Conservation (phyloP, 2,797 vertebrate genomes). For the Pseudopleuronectes americanus region DNA sequence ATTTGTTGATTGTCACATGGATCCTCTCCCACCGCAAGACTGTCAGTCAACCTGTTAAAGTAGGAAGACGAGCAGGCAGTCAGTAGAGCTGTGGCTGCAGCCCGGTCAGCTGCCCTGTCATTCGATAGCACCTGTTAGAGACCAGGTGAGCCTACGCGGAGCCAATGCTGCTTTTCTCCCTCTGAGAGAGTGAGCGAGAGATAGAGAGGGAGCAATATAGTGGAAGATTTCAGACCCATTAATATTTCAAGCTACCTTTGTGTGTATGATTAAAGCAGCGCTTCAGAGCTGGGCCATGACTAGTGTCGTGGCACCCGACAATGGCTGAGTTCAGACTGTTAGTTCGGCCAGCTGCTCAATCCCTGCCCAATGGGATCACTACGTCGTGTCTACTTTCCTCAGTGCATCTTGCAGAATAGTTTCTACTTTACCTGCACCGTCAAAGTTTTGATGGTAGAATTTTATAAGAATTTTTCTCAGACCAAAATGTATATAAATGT, state of each 20-base stretch:
- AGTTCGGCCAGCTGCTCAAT: conserved; percentile 20
- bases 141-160: conserved; percentile 29
- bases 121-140: conserved; percentile 67
- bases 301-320: conserved; percentile 46
- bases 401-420: neutral
- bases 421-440: neutral
- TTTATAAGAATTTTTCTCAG: neutral
- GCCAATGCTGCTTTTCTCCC: conserved; percentile 31
- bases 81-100: conserved; percentile 39
- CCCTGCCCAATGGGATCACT: neutral
- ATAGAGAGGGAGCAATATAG: conserved; percentile 32
- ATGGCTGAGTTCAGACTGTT: conserved; percentile 34
- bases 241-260: conserved; percentile 83
- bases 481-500: neutral
- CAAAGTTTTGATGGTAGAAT: neutral
- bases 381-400: neutral
- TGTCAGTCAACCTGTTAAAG: conserved; percentile 48
- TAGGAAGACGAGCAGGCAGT: conserved; percentile 30
- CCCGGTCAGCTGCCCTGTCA: conserved; percentile 70
- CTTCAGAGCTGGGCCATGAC: conserved; percentile 27
- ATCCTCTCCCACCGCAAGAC: conserved; percentile 14
- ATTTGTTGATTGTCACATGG: conserved; percentile 36
- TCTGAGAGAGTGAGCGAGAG: conserved; percentile 22
- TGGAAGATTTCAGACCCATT: conserved; percentile 64
- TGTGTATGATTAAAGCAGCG: conserved; percentile 51